These are phyloP conservation scores for Peromyscus melanophrys DNA, from an alignment of 2,797 vertebrate species.

Conservation along the genomic window DNA sequence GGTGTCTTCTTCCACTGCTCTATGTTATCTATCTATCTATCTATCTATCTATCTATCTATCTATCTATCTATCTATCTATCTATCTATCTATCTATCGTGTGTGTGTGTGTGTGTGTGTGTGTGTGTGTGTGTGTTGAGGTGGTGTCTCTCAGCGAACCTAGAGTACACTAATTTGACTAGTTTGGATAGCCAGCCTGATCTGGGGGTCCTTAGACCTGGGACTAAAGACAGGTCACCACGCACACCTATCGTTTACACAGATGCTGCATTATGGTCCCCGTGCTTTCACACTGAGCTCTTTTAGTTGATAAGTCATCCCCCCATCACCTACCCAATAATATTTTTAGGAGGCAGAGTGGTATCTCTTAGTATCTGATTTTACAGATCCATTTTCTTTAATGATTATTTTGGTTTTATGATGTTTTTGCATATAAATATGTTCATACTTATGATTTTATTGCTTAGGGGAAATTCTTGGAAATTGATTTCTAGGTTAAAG, in stretches of 20 bases:
- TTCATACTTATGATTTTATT: constrained; percentile 15
- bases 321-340: neutral
- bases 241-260: neutral
- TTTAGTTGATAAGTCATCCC: neutral
- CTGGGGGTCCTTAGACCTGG: neutral
- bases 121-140: neutral
- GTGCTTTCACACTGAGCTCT: too few species aligned
- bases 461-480: constrained; percentile 56
- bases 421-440: constrained; percentile 37
- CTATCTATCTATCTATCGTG: too few species aligned
- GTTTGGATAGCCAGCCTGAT: neutral
- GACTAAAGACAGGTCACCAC: neutral
- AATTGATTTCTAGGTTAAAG: constrained; percentile 60
- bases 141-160: neutral
- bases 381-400: constrained; percentile 40
- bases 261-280: neutral
- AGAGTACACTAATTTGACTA: neutral
- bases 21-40: neutral
- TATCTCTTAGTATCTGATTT: constrained; percentile 17
- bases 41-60: too few species aligned
- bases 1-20: neutral
- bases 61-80: too few species aligned
- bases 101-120: neutral
- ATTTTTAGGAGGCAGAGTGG: neutral
- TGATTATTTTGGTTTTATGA: constrained; percentile 50